These are phyloP conservation scores for Alviniconcha marisindica DNA, from an alignment of 1,140 invertebrate species.

Conservation along the genomic window DNA sequence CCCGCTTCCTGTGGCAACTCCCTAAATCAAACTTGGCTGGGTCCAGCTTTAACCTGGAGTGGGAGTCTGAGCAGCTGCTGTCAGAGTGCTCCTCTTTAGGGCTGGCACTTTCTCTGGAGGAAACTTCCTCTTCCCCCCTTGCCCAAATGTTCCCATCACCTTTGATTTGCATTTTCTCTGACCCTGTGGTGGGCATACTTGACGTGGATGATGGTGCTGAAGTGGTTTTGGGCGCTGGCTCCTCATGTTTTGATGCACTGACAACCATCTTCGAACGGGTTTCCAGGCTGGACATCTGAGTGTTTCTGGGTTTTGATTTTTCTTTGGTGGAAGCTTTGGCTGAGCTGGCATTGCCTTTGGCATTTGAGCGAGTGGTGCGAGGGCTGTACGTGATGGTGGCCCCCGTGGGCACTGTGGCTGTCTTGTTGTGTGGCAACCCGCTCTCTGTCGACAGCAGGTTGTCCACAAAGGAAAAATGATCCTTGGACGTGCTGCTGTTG, in stretches of 20 bases:
- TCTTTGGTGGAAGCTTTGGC: not conserved
- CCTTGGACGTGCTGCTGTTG: not conserved
- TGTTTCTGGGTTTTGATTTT: not conserved
- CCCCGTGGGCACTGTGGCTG: slow-evolving; percentile 4
- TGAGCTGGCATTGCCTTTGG: not conserved
- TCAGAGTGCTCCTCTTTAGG: too few species aligned
- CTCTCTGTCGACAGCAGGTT: not conserved
- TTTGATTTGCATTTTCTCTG: too few species aligned
- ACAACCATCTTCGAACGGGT: too few species aligned
- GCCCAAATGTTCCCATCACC: too few species aligned
- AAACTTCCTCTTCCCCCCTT: too few species aligned
- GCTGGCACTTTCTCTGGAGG: too few species aligned
- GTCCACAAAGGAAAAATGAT: slow-evolving; percentile 31
- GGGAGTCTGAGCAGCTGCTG: not conserved
- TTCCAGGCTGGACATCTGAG: not conserved
- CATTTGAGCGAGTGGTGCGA: not conserved
- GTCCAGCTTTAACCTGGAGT: not conserved
- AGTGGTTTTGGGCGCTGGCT: too few species aligned
- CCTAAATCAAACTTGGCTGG: not conserved
- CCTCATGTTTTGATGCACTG: too few species aligned
- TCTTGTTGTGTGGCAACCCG: not conserved
- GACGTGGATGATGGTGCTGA: too few species aligned
- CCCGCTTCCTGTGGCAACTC: not conserved
- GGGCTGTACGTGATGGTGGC: slow-evolving; percentile 21
- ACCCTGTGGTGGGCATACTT: too few species aligned